Conservation (phyloP, 2,888 invertebrate species). For the Ormyrus nitidulus region DNA sequence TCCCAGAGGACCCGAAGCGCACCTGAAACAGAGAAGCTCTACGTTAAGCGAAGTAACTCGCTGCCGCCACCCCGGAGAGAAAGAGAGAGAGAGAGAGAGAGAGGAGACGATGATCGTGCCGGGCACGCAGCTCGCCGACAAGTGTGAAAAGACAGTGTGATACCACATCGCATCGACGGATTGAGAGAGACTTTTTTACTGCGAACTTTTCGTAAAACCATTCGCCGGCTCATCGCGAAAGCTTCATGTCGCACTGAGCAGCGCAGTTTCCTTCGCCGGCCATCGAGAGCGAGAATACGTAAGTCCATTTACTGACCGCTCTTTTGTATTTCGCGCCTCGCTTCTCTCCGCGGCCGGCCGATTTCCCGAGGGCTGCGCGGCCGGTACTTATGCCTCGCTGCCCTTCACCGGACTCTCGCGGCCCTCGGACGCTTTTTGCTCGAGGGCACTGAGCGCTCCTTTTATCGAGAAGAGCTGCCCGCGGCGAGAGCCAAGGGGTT, state of each 20-base stretch:
- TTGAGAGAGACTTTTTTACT: too few species aligned
- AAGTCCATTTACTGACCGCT: constrained; percentile 22
- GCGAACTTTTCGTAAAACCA: too few species aligned
- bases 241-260: constrained; percentile 40
- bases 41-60: not conserved
- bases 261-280: not conserved
- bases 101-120: constrained; percentile 12
- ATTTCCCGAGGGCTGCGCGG: too few species aligned
- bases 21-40: not conserved
- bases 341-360: not conserved
- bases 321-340: constrained; percentile 47
- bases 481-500: too few species aligned
- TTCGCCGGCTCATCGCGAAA: not conserved
- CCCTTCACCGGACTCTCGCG: too few species aligned
- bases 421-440: too few species aligned
- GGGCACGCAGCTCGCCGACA: not conserved
- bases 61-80: constrained; percentile 11
- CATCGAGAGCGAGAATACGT: constrained; percentile 19
- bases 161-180: too few species aligned
- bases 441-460: too few species aligned
- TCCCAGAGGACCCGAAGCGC: not conserved
- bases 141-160: too few species aligned
- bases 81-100: constrained; percentile 1
- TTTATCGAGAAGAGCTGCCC: too few species aligned
- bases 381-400: not conserved